A percentile compares a stretch with the other conserved stretches of the same genome.
These are phyloP conservation scores for Drosophila obscura DNA, from an alignment of 1,140 invertebrate genomes.

Conservation along the genomic window DNA sequence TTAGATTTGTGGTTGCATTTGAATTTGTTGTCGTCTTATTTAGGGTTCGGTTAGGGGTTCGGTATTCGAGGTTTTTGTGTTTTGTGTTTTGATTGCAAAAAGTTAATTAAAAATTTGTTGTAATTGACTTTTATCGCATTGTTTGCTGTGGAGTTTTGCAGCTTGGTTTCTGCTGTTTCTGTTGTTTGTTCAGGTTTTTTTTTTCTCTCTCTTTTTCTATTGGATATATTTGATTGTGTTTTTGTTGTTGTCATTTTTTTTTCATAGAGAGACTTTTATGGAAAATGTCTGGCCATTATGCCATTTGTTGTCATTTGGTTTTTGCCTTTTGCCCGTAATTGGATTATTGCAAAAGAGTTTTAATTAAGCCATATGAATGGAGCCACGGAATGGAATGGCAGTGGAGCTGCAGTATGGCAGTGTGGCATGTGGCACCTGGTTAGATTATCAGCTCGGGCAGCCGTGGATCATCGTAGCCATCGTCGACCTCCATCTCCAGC, in stretches of 20 bases:
- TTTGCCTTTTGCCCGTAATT: slow-evolving; percentile 44
- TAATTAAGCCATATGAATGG: slow-evolving; percentile 42
- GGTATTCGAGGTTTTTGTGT: slow-evolving; percentile 7
- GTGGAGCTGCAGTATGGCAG: not conserved
- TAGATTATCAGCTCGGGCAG: slow-evolving; percentile 62
- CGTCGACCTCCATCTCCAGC: slow-evolving; percentile 1
- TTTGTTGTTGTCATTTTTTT: slow-evolving; percentile 9
- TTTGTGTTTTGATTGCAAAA: slow-evolving; percentile 58
- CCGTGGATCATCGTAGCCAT: slow-evolving; percentile 64
- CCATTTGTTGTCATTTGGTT: slow-evolving; percentile 48
- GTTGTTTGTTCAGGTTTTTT: slow-evolving; percentile 9
- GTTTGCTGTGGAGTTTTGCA: slow-evolving; percentile 41
- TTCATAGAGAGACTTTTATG: too few relatives aligned
- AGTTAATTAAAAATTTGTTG: slow-evolving; percentile 74
- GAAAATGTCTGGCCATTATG: slow-evolving; percentile 42
- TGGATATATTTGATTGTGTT: slow-evolving; percentile 6
- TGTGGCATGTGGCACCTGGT: not conserved
- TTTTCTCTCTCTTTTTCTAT: not conserved
- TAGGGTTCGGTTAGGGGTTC: not conserved
- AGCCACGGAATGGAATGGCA: not conserved
- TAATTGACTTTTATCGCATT: slow-evolving; percentile 70
- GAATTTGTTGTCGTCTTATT: not conserved
- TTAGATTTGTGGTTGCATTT: not conserved
- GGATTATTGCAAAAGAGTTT: slow-evolving; percentile 46
- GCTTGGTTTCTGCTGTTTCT: slow-evolving; percentile 7